Evolutionary conservation across 1,140 invertebrate genomes (phyloP).

Genomic region (Drosophila pandora): DNA sequence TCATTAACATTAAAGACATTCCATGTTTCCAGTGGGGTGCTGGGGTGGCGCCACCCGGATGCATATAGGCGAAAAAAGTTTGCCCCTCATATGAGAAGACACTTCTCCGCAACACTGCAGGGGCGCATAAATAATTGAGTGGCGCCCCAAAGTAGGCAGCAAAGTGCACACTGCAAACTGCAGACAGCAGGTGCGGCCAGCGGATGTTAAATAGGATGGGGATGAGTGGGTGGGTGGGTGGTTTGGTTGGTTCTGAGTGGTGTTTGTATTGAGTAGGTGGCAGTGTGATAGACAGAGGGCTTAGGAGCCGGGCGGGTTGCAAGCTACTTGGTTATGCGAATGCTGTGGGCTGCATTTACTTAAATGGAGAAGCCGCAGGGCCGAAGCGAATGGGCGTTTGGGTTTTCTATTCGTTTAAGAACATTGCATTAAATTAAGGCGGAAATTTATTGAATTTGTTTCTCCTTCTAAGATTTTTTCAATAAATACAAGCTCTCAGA

Average conservation of each 20-base stretch:
- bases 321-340: conserved; percentile 59
- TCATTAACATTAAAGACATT: conserved; percentile 81
- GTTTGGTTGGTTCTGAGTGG: neutral
- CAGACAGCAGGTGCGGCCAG: conserved; percentile 64
- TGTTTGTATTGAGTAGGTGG: neutral
- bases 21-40: conserved; percentile 35
- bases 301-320: neutral
- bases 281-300: neutral
- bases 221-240: conserved; percentile 2
- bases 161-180: conserved; percentile 53
- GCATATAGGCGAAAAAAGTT: conserved; percentile 30
- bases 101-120: conserved; percentile 59
- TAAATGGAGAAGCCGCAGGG: conserved; percentile 39
- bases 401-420: conserved; percentile 19
- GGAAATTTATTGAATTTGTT: neutral
- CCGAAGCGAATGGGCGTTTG: conserved; percentile 28
- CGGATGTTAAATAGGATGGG: conserved; percentile 41
- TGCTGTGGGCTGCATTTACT: conserved; percentile 49
- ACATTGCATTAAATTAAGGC: conserved; percentile 8
- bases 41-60: neutral
- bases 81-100: conserved; percentile 23
- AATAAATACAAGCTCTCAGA: neutral
- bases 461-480: neutral
- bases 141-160: conserved; percentile 72
- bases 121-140: conserved; percentile 79